These are phyloP conservation scores for Haemorhous mexicanus DNA, from an alignment of 2,113 vertebrate genomes.

Conservation along the genomic window DNA sequence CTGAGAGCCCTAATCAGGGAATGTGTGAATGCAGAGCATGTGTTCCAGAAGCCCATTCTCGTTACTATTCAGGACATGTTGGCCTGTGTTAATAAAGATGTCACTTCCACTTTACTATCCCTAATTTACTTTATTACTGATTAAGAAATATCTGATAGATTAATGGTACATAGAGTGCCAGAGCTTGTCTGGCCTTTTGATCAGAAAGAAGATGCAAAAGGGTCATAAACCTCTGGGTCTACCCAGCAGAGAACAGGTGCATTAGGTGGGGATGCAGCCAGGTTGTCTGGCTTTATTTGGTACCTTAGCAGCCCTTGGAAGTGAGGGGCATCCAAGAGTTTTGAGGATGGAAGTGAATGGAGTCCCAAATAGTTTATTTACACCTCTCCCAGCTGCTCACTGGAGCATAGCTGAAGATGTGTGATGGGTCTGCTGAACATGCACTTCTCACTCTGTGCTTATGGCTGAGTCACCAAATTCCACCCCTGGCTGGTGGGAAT, in stretches of 20 bases:
- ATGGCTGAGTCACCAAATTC: background rate
- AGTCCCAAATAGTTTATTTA: background rate
- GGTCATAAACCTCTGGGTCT: background rate
- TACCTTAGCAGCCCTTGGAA: background rate
- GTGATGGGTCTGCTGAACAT: background rate
- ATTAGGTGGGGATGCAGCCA: background rate
- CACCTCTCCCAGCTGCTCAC: background rate
- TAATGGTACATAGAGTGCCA: background rate
- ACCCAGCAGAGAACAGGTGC: background rate
- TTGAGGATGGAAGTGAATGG: background rate
- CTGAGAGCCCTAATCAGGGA: conserved; percentile 14
- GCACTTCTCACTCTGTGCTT: background rate
- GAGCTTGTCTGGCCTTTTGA: conserved; percentile 16
- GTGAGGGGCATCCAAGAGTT: background rate
- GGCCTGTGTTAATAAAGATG: conserved; percentile 40
- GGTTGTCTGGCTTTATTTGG: background rate
- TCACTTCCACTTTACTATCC: conserved; percentile 38
- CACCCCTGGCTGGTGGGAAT: background rate
- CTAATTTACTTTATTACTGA: conserved; percentile 57
- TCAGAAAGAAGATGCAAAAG: conserved; percentile 7
- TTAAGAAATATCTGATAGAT: conserved; percentile 46
- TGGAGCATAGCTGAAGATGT: background rate
- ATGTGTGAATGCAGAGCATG: background rate
- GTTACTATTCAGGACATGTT: conserved; percentile 30
- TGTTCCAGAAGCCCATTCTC: background rate